A percentile compares a stretch with the other conserved stretches of the same genome.
phyloP scores from a whole-genome alignment of 2,113 vertebrate genomes.

The Triplophysa tibetana region DNA sequence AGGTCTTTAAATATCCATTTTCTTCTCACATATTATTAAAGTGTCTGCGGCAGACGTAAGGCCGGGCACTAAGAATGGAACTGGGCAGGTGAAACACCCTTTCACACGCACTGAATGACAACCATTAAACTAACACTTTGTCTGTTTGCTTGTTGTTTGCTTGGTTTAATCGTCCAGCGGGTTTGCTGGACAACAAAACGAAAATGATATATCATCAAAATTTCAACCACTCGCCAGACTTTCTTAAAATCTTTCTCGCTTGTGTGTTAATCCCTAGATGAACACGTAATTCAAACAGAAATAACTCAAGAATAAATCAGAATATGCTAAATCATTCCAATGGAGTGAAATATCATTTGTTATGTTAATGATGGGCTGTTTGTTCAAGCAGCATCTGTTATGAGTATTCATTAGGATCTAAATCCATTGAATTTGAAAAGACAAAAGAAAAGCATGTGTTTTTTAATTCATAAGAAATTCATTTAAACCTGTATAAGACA shows the following conservation, averaged over 20 bases:
- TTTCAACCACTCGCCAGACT: background rate
- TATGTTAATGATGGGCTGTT: background rate
- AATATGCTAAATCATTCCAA: no score
- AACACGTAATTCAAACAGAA: background rate
- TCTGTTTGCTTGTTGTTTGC: constrained; percentile 24
- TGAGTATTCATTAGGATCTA: no score
- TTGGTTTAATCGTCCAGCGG: constrained; percentile 24
- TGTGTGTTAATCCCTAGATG: background rate
- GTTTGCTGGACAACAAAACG: constrained; percentile 20
- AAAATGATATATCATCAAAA: constrained; percentile 39
- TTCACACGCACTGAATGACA: constrained; percentile 17
- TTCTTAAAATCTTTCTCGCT: constrained; percentile 8
- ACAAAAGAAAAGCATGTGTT: no score
- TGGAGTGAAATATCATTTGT: background rate
- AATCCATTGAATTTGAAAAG: no score
- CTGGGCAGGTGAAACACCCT: constrained; percentile 22
- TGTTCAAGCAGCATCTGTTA: no score
- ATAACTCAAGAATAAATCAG: background rate
- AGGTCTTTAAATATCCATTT: constrained; percentile 14
- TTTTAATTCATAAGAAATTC: no score
- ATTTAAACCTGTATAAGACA: no score
- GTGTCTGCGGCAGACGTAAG: background rate
- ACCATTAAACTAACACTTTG: constrained; percentile 20
- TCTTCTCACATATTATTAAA: constrained; percentile 8
- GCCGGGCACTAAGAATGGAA: background rate